Base-by-base conservation (phyloP, 1,140 invertebrate genomes). In the Camponotus floridanus region DNA sequence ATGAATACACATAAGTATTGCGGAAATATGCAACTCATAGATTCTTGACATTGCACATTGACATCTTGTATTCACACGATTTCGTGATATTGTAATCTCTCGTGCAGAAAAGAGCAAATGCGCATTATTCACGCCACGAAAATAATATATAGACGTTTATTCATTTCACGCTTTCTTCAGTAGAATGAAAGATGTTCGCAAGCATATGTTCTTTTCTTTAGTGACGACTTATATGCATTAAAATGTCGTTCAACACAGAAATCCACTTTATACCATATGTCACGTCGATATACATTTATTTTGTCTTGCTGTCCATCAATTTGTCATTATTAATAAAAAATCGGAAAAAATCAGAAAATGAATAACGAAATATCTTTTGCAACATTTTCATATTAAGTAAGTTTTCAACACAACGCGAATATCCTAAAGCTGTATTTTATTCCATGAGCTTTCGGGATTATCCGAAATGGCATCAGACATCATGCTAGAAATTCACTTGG, bases 401-500 rank as follows among this genome's bases (percentile, higher is more conserved):
- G 42, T n/a, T 48, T 73, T 48, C n/a, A 48, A 33, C 55, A 48
- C 68, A 26, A n/a, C 26, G 13, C 42, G 26, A 33, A 45, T 48
- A 55, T 74, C 62, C 26, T 18, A 13, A 15, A 45, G 55, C 18
- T 83, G 33, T 36, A 57, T 42, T 71, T 62, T 31, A 62, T 62
- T 48, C 45, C 55, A 13, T 62, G 21, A 83, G 71, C 55, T 64
- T 67, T 48, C 18, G 4, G 48, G 33, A 84, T 87, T 85, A 57
- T 26, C 26, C 21, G 80, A 76, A 84, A 71, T 65, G 57, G 73
- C 55, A 74, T 90, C 87, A 85, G 42, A 79, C 76, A 87, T 83
- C 85, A 64, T 45, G 13, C 70, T 81, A 61, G 83, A 86, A 80
- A 85, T 81, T 80, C 87, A 91, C 74, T 80, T 79, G 76, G 80